Base-by-base conservation (phyloP, 2,113 vertebrate species). In the Grammomys surdaster region DNA sequence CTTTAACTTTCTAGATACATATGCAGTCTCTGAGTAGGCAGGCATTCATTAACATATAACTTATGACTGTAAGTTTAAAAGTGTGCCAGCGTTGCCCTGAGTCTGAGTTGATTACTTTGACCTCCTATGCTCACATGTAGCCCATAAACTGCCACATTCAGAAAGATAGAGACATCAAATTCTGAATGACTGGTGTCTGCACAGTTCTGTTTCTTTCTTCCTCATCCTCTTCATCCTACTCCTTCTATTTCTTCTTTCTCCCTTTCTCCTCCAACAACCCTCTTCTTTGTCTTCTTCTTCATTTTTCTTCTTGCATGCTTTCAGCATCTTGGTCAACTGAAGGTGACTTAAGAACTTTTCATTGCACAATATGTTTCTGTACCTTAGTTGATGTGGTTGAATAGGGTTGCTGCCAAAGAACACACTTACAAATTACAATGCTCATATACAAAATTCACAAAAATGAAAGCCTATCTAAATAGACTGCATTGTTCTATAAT, bases 121-220 rank as follows among this genome's bases (percentile, higher is more conserved):
- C 89, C 89, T 95, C 85, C 46, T 12, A 0, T 60, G 48, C 2
- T 89, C 40, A 56, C 76, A 92, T 88, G 70, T 81, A 58, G 77
- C 46, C 54, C 94, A 77, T 89, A 93, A 93, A 93, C 24, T 84
- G 26, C 88, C 73, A 88, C 14, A 16, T 56, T 56, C 3, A 56
- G 54, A 56, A 56, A 56, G 54, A 56, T 56, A 56, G 13, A 56
- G 54, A 56, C 54, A 56, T 56, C 14, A 16, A 56, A 56, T 54
- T 58, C 22, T 95, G 48, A 80, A 9, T 51, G 73, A 13, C 95
- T 97, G 82, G 40, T 89, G 90, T 96, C 76, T 69, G 78, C 93
- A 97, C 93, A 97, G 67, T 54, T 91, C 60, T 75, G 87, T 58
- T 58, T 20, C 58, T 58, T 28, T 65, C 63, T 28, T 10, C 3